These are phyloP conservation scores for Drosophila formosana DNA, from an alignment of 2,888 invertebrate species.

Conservation along the genomic window DNA sequence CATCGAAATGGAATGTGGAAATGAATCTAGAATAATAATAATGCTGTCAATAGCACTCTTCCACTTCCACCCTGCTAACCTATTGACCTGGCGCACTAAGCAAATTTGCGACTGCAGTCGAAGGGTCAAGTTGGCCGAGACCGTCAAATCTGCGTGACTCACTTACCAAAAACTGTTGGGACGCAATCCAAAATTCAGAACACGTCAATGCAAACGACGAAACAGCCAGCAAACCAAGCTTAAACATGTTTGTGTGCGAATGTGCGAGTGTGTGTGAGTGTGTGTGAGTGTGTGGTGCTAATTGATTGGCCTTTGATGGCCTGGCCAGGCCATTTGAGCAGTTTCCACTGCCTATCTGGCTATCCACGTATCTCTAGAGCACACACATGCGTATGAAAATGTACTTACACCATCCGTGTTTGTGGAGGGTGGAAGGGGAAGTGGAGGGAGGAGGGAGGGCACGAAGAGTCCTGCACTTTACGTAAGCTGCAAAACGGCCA, in stretches of 20 bases:
- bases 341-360: constrained; percentile 22
- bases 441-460: background rate
- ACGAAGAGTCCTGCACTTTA: constrained; percentile 52
- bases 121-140: constrained; percentile 4
- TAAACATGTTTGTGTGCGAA: background rate
- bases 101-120: constrained; percentile 1
- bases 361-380: constrained; percentile 6
- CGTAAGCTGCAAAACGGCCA: constrained; percentile 66
- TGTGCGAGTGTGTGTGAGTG: constrained; percentile 1
- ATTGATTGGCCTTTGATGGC: constrained; percentile 52
- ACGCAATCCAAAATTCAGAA: constrained; percentile 19
- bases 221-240: constrained; percentile 14
- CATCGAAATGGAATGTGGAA: background rate
- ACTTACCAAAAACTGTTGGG: constrained; percentile 1
- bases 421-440: constrained; percentile 8
- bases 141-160: background rate
- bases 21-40: background rate
- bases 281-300: constrained; percentile 22
- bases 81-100: background rate
- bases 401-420: constrained; percentile 12
- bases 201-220: constrained; percentile 19
- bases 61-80: background rate
- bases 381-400: constrained; percentile 8
- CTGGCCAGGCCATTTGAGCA: constrained; percentile 16
- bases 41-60: too few relatives aligned